Evolutionary conservation across 2,113 vertebrate genomes (phyloP), one percentile per base, ranked within the genome.

Genomic region (Gymnarchus niloticus): DNA sequence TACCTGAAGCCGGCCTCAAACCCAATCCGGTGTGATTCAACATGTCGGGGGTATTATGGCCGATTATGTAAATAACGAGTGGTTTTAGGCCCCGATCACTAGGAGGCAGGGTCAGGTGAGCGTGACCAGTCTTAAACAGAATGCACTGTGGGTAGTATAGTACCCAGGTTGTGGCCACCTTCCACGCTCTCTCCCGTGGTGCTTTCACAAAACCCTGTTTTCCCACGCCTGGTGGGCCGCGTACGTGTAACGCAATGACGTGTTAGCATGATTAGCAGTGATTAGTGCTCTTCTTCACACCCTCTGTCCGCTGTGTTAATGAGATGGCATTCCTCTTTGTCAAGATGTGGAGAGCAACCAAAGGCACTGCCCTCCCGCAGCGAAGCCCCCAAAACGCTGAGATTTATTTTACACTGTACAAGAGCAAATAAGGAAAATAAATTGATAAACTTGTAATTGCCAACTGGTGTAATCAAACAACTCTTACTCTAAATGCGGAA

Each of bases 381-480:
- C 41, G 44, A 80, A 51, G 49, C n/a, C 9, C 23, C 44, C 48
- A 51, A 25, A 51, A 80, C 44, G 49, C 9, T 25, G 44, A 25
- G 48, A 80, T 80, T 80, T 80, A 25, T 23, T 49, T n/a, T 25
- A 80, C 21, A 80, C 7, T 49, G n/a, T 69, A 25, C 48, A 3
- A 80, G 46, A 80, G 77, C n/a, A 51, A 51, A 49, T 4, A 80
- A 49, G 21, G 46, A 80, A 51, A 51, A 51, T 25, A 80, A 51
- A 80, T n/a, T 17, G 48, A 49, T 5, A 80, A n/a, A n/a, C n/a
- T n/a, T 80, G 44, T 80, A 80, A 80, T 49, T 80, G 77, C 49
- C 77, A 80, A 46, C 23, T 44, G 12, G 46, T 80, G 44, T 57
- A 21, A 80, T 48, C 77, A 80, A 80, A 49, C 25, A 25, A n/a